phyloP scores from a whole-genome alignment of 1,140 invertebrate genomes.

The Drepana arcuata region DNA sequence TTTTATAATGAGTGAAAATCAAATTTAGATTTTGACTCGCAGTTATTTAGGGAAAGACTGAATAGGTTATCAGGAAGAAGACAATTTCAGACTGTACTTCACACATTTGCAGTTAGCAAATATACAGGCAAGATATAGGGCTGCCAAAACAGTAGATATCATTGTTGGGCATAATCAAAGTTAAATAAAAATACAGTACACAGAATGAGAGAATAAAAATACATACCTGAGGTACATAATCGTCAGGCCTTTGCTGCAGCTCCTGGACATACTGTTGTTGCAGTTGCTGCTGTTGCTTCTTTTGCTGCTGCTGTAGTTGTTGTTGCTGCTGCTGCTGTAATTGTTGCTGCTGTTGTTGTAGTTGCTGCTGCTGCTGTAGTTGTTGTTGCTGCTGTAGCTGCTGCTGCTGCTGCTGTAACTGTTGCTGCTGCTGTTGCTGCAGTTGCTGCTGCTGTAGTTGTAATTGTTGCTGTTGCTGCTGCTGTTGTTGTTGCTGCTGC shows the following conservation, averaged over 20 bases:
- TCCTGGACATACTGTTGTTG: constrained; percentile 35
- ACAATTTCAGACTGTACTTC: no score
- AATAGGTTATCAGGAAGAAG: no score
- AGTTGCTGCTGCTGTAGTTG: constrained; percentile 36
- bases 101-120: no score
- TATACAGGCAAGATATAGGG: no score
- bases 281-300: constrained; percentile 26
- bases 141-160: no score
- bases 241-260: constrained; percentile 44
- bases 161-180: no score
- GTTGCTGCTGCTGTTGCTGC: constrained; percentile 40
- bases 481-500: constrained; percentile 43
- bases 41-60: no score
- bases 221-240: constrained; percentile 36
- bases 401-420: constrained; percentile 42
- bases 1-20: no score
- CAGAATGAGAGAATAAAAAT: no score
- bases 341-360: constrained; percentile 29
- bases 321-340: constrained; percentile 26
- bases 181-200: no score
- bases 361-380: constrained; percentile 56
- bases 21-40: no score
- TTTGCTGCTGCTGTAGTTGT: constrained; percentile 21
- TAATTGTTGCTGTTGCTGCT: constrained; percentile 30
- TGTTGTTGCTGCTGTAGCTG: constrained; percentile 58